phyloP scores from a whole-genome alignment of 2,113 vertebrate genomes.

The Oreotrochilus melanogaster region DNA sequence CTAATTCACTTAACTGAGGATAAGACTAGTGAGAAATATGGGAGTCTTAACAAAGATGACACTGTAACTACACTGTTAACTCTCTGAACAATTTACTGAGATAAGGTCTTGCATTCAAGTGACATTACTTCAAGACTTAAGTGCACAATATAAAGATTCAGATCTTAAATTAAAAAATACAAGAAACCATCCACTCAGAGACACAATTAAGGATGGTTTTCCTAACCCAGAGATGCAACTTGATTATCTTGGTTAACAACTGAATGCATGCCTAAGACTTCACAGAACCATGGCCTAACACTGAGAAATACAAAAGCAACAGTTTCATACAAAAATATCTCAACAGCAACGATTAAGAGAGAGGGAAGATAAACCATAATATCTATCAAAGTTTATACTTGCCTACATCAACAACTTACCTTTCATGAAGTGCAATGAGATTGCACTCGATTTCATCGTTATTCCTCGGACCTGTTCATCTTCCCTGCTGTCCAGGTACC shows the following conservation, averaged over 20 bases:
- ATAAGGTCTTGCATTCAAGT: not conserved
- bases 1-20: not conserved
- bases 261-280: not conserved
- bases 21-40: not conserved
- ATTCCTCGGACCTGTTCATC: constrained; percentile 96
- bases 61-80: not conserved
- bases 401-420: constrained; percentile 68
- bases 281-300: not conserved
- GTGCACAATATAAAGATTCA: not conserved
- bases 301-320: not conserved
- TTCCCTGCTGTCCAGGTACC: constrained; percentile 95
- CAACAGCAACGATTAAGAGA: not conserved
- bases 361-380: not conserved
- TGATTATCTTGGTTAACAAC: not conserved
- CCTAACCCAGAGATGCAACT: not conserved
- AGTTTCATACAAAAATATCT: not conserved
- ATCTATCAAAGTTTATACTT: not conserved
- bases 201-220: fast-evolving
- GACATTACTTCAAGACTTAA: not conserved
- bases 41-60: not conserved
- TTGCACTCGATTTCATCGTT: constrained; percentile 99
- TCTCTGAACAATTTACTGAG: not conserved
- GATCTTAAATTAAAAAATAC: not conserved
- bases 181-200: not conserved
- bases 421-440: constrained; percentile 86